These are phyloP conservation scores for Nymphalis urticae DNA, from an alignment of 2,888 invertebrate species.

Conservation along the genomic window DNA sequence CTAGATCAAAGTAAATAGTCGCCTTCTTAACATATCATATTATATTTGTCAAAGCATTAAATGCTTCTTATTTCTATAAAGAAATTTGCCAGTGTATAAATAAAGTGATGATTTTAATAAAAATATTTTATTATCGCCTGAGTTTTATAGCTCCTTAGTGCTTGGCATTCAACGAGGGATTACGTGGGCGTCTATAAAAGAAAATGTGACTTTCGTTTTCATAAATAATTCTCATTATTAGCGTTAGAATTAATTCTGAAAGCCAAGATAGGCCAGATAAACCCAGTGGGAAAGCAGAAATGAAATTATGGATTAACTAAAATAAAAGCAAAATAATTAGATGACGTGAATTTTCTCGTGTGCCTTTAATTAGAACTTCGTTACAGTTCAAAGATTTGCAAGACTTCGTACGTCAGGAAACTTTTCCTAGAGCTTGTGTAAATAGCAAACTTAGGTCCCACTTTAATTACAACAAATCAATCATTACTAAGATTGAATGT, in stretches of 20 bases:
- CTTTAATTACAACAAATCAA: too few relatives aligned
- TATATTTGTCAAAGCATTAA: neutral
- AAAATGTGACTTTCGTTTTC: slow-evolving; percentile 8
- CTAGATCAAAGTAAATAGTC: too few relatives aligned
- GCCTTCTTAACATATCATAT: too few relatives aligned
- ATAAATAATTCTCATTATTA: neutral
- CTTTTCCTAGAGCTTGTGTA: too few relatives aligned
- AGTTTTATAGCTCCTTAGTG: slow-evolving; percentile 12
- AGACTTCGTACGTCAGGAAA: too few relatives aligned
- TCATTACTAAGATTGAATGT: too few relatives aligned
- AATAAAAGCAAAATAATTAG: neutral
- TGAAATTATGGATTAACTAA: neutral
- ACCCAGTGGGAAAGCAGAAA: neutral
- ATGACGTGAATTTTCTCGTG: too few relatives aligned
- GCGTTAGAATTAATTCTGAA: too few relatives aligned
- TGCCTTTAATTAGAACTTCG: too few relatives aligned
- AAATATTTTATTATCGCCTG: slow-evolving; percentile 21
- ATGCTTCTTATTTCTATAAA: neutral
- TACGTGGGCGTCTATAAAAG: slow-evolving; percentile 7
- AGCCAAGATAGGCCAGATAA: neutral
- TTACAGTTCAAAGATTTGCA: too few relatives aligned
- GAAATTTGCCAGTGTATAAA: neutral
- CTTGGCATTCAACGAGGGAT: slow-evolving; percentile 5
- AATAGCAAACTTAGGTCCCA: too few relatives aligned
- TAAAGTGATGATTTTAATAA: slow-evolving; percentile 13